A percentile compares a stretch with the other conserved stretches of the same genome.
These are phyloP conservation scores for Corythornis leucogaster DNA, from an alignment of 2,797 vertebrate genomes.

Conservation along the genomic window DNA sequence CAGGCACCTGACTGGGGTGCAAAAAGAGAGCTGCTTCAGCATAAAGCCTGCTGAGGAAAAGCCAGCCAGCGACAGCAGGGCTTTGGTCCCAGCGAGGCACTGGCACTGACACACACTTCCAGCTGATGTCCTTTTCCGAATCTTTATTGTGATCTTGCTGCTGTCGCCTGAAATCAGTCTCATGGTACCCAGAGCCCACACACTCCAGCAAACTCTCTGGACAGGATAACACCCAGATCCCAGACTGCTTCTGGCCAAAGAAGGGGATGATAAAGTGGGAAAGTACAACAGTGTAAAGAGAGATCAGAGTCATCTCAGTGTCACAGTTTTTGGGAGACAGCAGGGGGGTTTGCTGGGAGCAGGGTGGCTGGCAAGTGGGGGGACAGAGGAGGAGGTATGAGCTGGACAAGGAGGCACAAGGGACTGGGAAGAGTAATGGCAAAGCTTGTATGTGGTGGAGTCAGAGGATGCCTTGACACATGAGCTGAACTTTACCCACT, in stretches of 20 bases:
- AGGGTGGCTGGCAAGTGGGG: rapidly evolving
- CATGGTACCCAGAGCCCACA: background rate
- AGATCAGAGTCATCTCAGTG: background rate
- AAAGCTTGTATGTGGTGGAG: background rate
- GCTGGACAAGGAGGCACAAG: background rate
- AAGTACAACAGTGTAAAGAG: background rate
- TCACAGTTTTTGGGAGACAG: background rate
- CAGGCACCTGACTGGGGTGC: constrained; percentile 47
- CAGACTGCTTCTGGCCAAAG: background rate
- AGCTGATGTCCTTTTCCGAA: background rate
- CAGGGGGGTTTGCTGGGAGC: background rate
- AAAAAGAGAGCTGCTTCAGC: constrained; percentile 42
- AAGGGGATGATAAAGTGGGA: background rate
- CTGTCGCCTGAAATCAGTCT: background rate
- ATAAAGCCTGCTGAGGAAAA: background rate
- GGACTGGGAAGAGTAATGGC: background rate
- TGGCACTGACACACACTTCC: background rate
- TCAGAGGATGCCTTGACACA: background rate
- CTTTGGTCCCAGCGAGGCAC: background rate
- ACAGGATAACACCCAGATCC: rapidly evolving
- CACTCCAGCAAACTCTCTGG: background rate
- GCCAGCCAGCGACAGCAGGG: background rate
- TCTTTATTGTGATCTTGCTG: background rate
- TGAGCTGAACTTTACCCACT: background rate
- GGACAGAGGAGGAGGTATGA: background rate